Conservation (phyloP, 1,140 invertebrate genomes). For the Vanessa atalanta region DNA sequence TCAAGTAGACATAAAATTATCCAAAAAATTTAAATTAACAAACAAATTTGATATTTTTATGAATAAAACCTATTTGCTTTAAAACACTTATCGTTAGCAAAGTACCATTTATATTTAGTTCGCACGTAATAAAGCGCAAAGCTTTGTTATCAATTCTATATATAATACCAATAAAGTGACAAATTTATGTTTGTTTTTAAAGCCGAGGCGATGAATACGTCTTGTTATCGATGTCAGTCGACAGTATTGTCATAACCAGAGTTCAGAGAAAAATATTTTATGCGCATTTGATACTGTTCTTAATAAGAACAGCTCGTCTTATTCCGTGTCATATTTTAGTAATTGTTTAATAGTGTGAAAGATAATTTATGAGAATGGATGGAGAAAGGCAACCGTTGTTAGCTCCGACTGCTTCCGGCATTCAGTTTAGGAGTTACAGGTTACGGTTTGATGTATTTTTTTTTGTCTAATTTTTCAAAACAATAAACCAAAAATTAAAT, state of each 20-base stretch:
- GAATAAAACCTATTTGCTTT: too few relatives aligned
- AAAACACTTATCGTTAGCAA: too few relatives aligned
- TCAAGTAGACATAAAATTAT: too few relatives aligned
- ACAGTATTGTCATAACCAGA: background rate
- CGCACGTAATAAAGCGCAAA: background rate
- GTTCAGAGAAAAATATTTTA: background rate
- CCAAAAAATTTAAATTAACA: too few relatives aligned
- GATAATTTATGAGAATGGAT: background rate
- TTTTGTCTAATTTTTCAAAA: background rate
- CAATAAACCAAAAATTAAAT: too few relatives aligned
- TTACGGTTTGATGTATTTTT: background rate
- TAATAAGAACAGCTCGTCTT: too few relatives aligned
- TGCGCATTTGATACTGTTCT: background rate
- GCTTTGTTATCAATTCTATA: background rate
- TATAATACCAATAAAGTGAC: background rate
- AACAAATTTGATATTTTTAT: too few relatives aligned
- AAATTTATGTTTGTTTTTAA: background rate
- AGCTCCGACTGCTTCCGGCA: background rate
- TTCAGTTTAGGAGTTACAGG: constrained; percentile 4
- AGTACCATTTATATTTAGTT: background rate
- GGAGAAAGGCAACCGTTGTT: constrained; percentile 3
- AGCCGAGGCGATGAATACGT: background rate
- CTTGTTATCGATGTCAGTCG: background rate
- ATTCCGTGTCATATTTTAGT: too few relatives aligned
- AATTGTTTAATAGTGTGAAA: too few relatives aligned